Evolutionary conservation across 2,888 invertebrate genomes (phyloP).

Genomic region (Erannis defoliaria): DNA sequence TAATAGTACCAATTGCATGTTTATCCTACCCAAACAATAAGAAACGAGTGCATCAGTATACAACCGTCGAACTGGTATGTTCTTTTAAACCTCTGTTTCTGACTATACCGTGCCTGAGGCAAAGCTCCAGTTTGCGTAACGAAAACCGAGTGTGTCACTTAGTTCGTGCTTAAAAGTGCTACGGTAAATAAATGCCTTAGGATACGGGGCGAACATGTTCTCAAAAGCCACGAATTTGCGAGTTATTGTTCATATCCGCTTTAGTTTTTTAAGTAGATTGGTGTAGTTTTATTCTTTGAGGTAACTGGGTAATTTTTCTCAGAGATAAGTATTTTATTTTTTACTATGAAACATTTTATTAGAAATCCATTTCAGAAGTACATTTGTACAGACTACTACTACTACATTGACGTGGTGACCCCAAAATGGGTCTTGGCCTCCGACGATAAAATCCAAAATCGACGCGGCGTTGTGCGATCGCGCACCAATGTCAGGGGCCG

Average conservation of each 20-base stretch:
- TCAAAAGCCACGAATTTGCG: conserved; percentile 35
- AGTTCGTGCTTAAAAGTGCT: conserved; percentile 47
- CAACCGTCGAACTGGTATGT: neutral
- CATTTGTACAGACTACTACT: too few relatives aligned
- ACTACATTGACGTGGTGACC: too few relatives aligned
- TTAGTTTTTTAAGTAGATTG: neutral
- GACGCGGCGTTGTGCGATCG: too few relatives aligned
- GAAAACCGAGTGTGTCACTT: conserved; percentile 74
- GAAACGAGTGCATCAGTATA: neutral
- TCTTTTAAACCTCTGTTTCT: neutral
- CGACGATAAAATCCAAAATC: too few relatives aligned
- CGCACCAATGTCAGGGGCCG: too few relatives aligned
- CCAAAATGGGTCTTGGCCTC: too few relatives aligned
- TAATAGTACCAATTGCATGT: neutral
- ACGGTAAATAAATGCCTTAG: conserved; percentile 47
- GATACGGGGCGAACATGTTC: conserved; percentile 35
- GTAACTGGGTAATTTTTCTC: neutral
- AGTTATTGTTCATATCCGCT: conserved; percentile 33
- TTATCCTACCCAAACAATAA: neutral
- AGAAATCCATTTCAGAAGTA: too few relatives aligned
- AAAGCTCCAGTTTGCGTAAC: conserved; percentile 79
- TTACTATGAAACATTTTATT: too few relatives aligned
- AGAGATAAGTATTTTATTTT: too few relatives aligned
- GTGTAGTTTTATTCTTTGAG: neutral
- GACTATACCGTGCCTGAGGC: neutral